Conservation (phyloP, 1,140 invertebrate genomes). For the Megalopta genalis region DNA sequence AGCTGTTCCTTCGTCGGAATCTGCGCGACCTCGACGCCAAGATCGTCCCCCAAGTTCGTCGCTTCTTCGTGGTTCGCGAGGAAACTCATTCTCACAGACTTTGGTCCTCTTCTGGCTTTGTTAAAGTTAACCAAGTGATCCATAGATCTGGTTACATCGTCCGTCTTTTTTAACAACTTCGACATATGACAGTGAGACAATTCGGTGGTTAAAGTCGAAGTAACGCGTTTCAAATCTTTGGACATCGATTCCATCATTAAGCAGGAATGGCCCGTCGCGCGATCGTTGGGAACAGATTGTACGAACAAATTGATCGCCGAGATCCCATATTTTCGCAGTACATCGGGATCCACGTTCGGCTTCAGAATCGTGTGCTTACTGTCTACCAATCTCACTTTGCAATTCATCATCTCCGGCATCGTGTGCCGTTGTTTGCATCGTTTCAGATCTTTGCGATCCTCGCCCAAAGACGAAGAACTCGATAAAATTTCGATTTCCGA, state of each 20-base stretch:
- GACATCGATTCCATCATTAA: background rate
- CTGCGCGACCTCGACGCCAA: conserved; percentile 3
- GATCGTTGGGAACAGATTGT: background rate
- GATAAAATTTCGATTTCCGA: background rate
- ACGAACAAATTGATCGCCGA: conserved; percentile 47
- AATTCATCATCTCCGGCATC: conserved; percentile 61
- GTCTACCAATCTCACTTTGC: conserved; percentile 69
- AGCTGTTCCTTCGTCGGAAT: background rate
- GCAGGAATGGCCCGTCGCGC: background rate
- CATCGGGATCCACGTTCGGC: conserved; percentile 44
- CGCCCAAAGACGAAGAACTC: background rate
- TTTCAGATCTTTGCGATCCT: background rate
- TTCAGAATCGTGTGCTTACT: conserved; percentile 67
- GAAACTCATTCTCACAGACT: background rate
- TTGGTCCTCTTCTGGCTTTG: background rate
- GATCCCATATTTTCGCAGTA: conserved; percentile 62
- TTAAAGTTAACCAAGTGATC: background rate
- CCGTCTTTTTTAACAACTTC: background rate
- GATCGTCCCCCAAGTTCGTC: background rate
- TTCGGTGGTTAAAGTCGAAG: background rate
- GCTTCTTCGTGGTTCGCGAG: background rate
- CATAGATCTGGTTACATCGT: background rate
- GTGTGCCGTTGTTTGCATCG: conserved; percentile 41
- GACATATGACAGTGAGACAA: background rate
- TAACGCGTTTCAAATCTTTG: background rate